Percentiles rank a stretch among this genome's conserved stretches.
Evolutionary conservation across 2,888 invertebrate genomes (phyloP).

Genomic region (Cataglyphis livida): DNA sequence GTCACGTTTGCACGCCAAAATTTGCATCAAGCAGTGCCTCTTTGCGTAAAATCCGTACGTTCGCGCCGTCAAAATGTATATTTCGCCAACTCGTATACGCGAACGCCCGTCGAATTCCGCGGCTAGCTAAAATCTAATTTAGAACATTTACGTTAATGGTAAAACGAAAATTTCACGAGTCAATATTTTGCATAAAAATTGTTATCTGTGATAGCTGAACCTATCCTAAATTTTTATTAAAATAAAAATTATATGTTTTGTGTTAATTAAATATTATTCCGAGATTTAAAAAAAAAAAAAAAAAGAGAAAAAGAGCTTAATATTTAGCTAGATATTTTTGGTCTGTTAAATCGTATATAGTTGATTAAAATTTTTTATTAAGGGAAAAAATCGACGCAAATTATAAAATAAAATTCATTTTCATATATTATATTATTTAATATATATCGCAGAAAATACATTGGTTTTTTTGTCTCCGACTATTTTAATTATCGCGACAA

Average conservation of each 20-base stretch:
- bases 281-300: neutral
- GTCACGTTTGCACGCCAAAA: constrained; percentile 24
- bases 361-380: neutral
- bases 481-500: constrained; percentile 10
- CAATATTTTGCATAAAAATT: neutral
- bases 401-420: neutral
- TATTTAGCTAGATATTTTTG: neutral
- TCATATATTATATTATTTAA: neutral
- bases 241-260: neutral
- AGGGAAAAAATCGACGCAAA: neutral
- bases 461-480: neutral
- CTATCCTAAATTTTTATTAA: neutral
- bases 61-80: neutral
- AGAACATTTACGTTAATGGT: neutral
- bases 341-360: neutral
- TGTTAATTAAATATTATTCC: neutral
- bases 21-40: constrained; percentile 4
- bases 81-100: neutral
- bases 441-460: neutral
- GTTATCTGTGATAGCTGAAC: neutral
- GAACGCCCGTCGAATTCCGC: neutral
- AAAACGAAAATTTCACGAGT: neutral
- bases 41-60: constrained; percentile 13
- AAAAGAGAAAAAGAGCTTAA: no score
- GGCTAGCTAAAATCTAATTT: neutral